Evolutionary conservation across 2,113 vertebrate species (phyloP), one percentile per base, ranked within the genome.

Genomic region (Salvelinus fontinalis): DNA sequence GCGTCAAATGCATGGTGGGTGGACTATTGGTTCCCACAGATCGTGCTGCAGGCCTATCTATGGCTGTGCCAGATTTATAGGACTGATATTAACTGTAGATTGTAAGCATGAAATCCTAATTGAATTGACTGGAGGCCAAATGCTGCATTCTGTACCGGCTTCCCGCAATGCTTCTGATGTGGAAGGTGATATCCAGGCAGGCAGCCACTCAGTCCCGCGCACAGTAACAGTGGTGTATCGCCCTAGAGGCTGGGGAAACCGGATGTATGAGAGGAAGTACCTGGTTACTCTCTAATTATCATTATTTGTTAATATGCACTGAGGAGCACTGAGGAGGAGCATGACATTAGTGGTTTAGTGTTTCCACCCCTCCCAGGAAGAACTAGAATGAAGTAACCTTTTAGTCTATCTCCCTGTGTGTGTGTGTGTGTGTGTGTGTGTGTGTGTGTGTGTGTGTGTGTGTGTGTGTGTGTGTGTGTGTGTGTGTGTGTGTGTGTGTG

Each of bases 341-440:
- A 82, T 87, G 82, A 83, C 87, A 89, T 85, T 81, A 83, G 81
- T 67, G 71, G 67, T 85, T 84, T 79, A 80, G 78, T 77, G 16
- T 79, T 77, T 24, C 26, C 26, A 31, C 31, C n/a, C 2, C 8
- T 62, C 59, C 59, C n/a, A 62, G n/a, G 59, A 62, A 62, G 59
- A 62, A 62, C 59, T 22, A n/a, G n/a, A 22, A 22, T 62, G 4
- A 24, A 24, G 24, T 62, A 5, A 11, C n/a, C 2, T 16, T 62
- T 62, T 29, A 12, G 22, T 39, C 67, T 69, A 31, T 22, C 31
- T 24, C 16, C 2, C 18, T 4, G 18, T 51, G 24, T 24, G 12
- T 66, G 34, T 51, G 34, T 66, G 73, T 51, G 34, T 74, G 34
- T 76, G 29, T 29, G 48, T 67, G 22, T 67, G 26, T 20, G 44